A percentile compares a stretch with the other conserved stretches of the same genome.
These are phyloP conservation scores for Microcebus lehilahytsara DNA, from an alignment of 2,113 vertebrate genomes.

Conservation along the genomic window DNA sequence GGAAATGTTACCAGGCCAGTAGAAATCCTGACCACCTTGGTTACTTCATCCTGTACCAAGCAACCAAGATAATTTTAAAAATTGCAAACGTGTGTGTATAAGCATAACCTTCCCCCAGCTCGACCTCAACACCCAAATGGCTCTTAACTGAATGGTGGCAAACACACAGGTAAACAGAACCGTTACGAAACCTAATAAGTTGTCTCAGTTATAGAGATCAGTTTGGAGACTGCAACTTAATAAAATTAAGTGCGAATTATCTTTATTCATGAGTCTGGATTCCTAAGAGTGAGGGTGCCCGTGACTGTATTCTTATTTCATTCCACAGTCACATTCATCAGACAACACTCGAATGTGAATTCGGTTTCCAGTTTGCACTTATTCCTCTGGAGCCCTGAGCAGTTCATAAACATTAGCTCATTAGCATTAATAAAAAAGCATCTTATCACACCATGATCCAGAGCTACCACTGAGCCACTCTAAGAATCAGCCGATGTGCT, in stretches of 20 bases:
- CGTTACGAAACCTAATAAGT: not conserved
- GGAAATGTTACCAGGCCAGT: not conserved
- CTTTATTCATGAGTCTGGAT: not conserved
- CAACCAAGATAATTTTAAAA: not conserved
- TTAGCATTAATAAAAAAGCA: conserved; percentile 34
- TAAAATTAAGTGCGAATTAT: not conserved
- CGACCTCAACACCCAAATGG: not conserved
- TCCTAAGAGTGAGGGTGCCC: not conserved
- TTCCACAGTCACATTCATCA: not conserved
- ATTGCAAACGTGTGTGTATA: not conserved
- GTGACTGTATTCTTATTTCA: not conserved
- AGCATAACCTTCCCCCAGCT: not conserved
- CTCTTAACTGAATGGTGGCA: not conserved
- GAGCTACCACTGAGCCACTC: not conserved
- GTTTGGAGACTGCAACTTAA: not conserved
- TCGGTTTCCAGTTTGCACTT: not conserved
- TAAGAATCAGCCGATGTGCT: not conserved
- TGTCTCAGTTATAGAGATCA: not conserved
- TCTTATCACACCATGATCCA: not conserved
- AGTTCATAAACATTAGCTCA: conserved; percentile 32
- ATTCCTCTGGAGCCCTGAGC: not conserved
- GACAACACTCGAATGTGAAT: not conserved
- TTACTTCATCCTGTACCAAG: not conserved
- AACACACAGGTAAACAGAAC: not conserved
- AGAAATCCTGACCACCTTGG: not conserved